Percentiles rank a stretch among this genome's conserved stretches.
Evolutionary conservation across 2,888 invertebrate species (phyloP).

Genomic region (Nasonia oneida): DNA sequence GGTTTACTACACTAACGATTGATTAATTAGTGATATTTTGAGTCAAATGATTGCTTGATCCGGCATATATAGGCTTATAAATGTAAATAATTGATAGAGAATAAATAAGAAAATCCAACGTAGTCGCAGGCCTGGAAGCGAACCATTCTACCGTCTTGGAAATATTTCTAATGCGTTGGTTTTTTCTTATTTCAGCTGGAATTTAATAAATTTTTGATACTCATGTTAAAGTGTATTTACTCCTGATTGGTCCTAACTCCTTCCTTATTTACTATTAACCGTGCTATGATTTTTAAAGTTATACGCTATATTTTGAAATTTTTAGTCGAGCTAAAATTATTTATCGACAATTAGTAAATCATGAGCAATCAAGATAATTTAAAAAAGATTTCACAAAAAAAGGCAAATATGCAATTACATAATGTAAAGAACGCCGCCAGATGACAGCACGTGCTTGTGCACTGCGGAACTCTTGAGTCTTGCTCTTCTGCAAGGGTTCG

Average conservation of each 20-base stretch:
- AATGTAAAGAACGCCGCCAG: conserved; percentile 14
- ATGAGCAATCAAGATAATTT: no score
- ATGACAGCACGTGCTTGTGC: conserved; percentile 50
- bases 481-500: conserved; percentile 48
- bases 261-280: not conserved
- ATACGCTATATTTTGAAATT: no score
- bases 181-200: conserved; percentile 69
- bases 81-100: conserved; percentile 58
- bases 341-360: no score
- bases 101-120: conserved; percentile 49
- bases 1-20: conserved; percentile 71
- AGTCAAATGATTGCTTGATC: conserved; percentile 54
- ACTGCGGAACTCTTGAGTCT: not conserved
- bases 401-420: not conserved
- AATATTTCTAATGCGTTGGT: conserved; percentile 63
- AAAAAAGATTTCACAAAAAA: not conserved
- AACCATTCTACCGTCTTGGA: conserved; percentile 53
- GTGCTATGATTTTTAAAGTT: no score
- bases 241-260: not conserved
- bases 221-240: conserved; percentile 2
- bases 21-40: conserved; percentile 11
- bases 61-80: conserved; percentile 28
- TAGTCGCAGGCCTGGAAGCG: conserved; percentile 65
- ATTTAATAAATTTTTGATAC: conserved; percentile 65
- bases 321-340: no score